These are phyloP conservation scores for Hirtodrosophila histrioides DNA, from an alignment of 2,888 invertebrate genomes.

Conservation along the genomic window DNA sequence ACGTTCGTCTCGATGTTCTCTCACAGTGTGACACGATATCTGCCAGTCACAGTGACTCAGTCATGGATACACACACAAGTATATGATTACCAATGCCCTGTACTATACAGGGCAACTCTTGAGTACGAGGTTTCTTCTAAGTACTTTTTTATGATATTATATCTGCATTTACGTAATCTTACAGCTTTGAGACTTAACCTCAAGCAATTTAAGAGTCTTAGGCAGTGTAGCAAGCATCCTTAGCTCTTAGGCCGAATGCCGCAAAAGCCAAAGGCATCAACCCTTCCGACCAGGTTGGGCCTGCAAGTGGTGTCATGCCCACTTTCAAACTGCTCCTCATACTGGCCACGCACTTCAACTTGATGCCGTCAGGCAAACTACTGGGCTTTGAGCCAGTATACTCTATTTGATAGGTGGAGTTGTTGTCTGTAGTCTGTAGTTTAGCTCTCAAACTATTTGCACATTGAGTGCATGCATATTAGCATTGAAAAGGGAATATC, in stretches of 20 bases:
- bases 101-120: too few species aligned
- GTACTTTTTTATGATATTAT: too few species aligned
- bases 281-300: slow-evolving; percentile 1
- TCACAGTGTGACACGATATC: too few species aligned
- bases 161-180: neutral
- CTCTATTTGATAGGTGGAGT: neutral
- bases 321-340: slow-evolving; percentile 6
- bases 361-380: slow-evolving; percentile 26
- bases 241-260: slow-evolving; percentile 10
- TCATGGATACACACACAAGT: too few species aligned
- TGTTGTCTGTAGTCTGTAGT: slow-evolving; percentile 31
- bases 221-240: slow-evolving; percentile 11
- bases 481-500: slow-evolving; percentile 76
- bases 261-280: slow-evolving; percentile 13
- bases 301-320: neutral
- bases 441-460: slow-evolving; percentile 77
- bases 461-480: slow-evolving; percentile 80
- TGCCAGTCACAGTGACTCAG: too few species aligned
- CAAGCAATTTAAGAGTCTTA: slow-evolving; percentile 15
- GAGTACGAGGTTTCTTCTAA: too few species aligned
- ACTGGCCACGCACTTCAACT: slow-evolving; percentile 9
- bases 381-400: slow-evolving; percentile 17
- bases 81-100: too few species aligned
- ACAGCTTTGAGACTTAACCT: neutral
- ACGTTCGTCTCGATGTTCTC: too few species aligned